Evolutionary conservation across 2,888 invertebrate species (phyloP).

Genomic region (Aphidius colemani): DNA sequence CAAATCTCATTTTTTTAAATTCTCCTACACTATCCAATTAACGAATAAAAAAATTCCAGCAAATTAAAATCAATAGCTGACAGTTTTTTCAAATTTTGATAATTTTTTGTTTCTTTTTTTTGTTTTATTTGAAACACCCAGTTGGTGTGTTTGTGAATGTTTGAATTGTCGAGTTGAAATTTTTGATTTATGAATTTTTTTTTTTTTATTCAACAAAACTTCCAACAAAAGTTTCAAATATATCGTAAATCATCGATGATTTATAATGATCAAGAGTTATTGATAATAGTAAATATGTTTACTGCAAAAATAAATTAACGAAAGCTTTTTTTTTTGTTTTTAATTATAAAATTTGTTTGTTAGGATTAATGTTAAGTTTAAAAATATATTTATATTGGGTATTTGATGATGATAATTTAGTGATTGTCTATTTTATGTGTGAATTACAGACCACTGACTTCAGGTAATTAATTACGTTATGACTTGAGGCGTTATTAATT

Average conservation of each 20-base stretch:
- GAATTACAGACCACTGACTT: constrained; percentile 1
- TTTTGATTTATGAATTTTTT: neutral
- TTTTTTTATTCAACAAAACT: constrained; percentile 16
- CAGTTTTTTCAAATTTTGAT: constrained; percentile 7
- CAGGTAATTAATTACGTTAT: constrained; percentile 17
- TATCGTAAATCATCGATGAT: neutral
- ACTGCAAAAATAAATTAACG: neutral
- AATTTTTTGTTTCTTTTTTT: neutral
- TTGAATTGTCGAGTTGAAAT: too few relatives aligned
- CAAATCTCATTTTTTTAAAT: neutral
- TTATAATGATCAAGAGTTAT: constrained; percentile 19
- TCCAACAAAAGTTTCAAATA: constrained; percentile 7
- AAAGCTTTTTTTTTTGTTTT: neutral
- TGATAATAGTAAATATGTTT: neutral
- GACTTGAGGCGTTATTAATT: constrained; percentile 15
- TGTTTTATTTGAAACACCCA: neutral
- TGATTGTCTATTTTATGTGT: neutral
- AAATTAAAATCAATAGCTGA: constrained; percentile 18
- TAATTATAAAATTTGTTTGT: neutral
- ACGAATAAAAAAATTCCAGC: neutral
- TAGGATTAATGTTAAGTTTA: too few relatives aligned
- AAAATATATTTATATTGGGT: too few relatives aligned
- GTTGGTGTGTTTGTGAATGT: too few relatives aligned
- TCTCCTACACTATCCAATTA: constrained; percentile 7
- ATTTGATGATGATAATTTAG: neutral